Base-by-base conservation (phyloP, 2,797 vertebrate genomes). In the Sebastes oblongus region DNA sequence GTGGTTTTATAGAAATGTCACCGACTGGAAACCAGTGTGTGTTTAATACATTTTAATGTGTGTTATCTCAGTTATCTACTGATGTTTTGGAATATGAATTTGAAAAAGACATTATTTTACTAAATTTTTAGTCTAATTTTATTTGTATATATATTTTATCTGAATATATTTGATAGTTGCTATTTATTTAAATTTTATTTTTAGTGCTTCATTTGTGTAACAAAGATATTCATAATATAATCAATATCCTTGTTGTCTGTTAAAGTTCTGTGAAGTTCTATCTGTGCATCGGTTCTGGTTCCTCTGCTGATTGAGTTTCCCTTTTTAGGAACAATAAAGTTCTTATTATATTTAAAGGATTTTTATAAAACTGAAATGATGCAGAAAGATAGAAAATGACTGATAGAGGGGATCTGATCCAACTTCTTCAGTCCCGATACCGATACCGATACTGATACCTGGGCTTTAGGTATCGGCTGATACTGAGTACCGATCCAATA, bases 1-100 rank as follows among this genome's bases (percentile, higher is more conserved):
- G 4, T 42, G 39, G 4, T 25, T 72, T 78, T 50, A 70, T 78
- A 24, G 39, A 83, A 78, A 83, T 75, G 66, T 83, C 77, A 65
- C 12, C 5, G 46, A 9, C 34, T 12, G 32, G 12, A 66, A 50
- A 46, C 13, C 16, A 20, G 13, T 5, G 20, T 22, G 18, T 7
- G 4, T 29, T 72, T 32, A 14, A 6, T 34, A 18, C 60, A 3
- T 39, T 39, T 36, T 42, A 42, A 14, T 42, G 39, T 42, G 39
- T 42, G 39, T 64, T 32, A 59, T 55, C 22, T 24, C 22, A 55
- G 22, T 55, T 69, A 27, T 27, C 3, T 58, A 24, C 32, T 32
- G 59, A 60, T 20, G 13, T 60, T 20, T 61, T 8, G 30, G 1
- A 42, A 42, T 42, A 42, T n/a, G 18, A 65, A 4, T 0, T 2